Evolutionary conservation across 2,797 vertebrate genomes (phyloP), one percentile per base, ranked within the genome.

Genomic region (Lophius americanus): DNA sequence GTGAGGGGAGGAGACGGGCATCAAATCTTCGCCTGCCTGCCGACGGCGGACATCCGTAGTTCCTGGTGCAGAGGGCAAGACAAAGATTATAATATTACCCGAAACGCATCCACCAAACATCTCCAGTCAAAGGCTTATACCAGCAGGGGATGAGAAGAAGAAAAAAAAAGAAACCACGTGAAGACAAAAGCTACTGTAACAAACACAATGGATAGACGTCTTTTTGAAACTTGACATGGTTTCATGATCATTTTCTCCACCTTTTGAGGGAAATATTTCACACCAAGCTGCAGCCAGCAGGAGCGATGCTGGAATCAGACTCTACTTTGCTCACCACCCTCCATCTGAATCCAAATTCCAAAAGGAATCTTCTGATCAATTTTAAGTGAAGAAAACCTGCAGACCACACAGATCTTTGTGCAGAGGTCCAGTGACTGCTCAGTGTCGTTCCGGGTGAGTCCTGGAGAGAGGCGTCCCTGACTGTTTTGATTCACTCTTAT

Each of bases 11-110:
- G 64, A 88, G 78, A 71, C 43, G 69, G 68, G 73, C 64, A 52
- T 59, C 79, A 65, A 72, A 57, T 82, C 78, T 75, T 84, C 60
- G 68, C 79, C 85, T 66, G 76, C 81, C 85, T 66, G 78, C 82
- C 79, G 68, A 61, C 75, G 73, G 81, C 85, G 81, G 88, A 87
- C 83, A 77, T 67, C 81, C 57, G 60, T 82, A 76, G 80, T 62
- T 85, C 88, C 73, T 73, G 37, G 48, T 79, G 71, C 82, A 86
- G 86, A 88, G 71, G 87, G 87, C 85, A 70, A 85, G 82, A 85
- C 72, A 77, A 88, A 85, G 78, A 83, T 79, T 54, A 72, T 88
- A 88, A 87, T 84, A 83, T 82, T 79, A 49, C 70, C 85, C 74
- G 68, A 84, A 78, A 83, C n/a, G 70, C 64, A 59, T 84, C 77